These are phyloP conservation scores for Conus betulinus DNA, from an alignment of 1,140 invertebrate genomes.

Conservation along the genomic window DNA sequence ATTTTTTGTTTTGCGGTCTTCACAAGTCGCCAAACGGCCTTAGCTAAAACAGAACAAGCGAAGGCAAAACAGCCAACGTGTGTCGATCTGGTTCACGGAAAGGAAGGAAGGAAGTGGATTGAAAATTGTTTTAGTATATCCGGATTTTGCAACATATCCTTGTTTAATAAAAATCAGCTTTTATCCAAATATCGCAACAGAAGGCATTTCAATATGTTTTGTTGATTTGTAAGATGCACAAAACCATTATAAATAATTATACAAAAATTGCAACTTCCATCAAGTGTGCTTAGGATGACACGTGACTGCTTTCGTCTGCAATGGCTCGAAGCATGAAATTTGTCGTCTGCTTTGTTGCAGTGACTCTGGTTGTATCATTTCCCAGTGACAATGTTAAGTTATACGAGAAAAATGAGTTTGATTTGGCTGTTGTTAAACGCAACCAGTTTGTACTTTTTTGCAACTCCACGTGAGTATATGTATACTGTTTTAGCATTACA, in stretches of 20 bases:
- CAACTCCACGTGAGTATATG: constrained; percentile 31
- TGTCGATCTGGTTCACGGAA: constrained; percentile 44
- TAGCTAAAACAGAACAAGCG: constrained; percentile 64
- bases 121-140: constrained; percentile 14
- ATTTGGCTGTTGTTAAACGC: constrained; percentile 80
- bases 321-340: constrained; percentile 12
- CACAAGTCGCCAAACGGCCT: constrained; percentile 75
- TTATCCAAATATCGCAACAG: background rate
- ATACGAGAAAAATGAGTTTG: constrained; percentile 83
- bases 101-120: constrained; percentile 37
- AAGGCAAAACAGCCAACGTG: constrained; percentile 53
- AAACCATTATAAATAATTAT: background rate
- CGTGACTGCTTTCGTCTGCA: constrained; percentile 17
- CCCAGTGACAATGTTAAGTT: constrained; percentile 42
- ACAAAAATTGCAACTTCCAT: constrained; percentile 17
- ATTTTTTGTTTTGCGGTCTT: constrained; percentile 71
- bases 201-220: background rate
- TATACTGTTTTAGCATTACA: no score
- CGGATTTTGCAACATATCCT: constrained; percentile 29
- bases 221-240: background rate
- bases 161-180: background rate
- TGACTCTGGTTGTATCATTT: constrained; percentile 9
- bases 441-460: constrained; percentile 90
- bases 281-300: constrained; percentile 11
- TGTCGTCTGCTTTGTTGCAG: constrained; percentile 28